These are phyloP conservation scores for Trogon surrucura DNA, from an alignment of 2,113 vertebrate species.

Conservation along the genomic window DNA sequence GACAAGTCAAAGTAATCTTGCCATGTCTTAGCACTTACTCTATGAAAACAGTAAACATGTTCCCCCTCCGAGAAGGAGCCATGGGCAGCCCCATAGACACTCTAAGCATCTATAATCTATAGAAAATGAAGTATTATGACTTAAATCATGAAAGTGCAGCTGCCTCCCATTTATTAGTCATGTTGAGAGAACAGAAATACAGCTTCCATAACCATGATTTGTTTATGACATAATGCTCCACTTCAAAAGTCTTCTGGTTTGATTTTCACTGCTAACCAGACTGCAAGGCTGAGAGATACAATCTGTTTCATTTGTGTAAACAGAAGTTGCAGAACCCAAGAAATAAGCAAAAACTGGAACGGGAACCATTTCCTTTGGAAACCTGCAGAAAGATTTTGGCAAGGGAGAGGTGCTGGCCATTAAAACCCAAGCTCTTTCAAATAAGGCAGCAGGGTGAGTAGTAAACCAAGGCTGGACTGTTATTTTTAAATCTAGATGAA, in stretches of 20 bases:
- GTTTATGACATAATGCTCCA: not conserved
- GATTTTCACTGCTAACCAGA: not conserved
- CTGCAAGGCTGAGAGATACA: not conserved
- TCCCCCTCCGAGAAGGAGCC: not conserved
- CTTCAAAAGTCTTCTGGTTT: not conserved
- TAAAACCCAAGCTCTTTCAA: not conserved
- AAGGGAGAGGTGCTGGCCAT: not conserved
- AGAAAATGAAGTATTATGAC: not conserved
- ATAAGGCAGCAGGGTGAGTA: not conserved
- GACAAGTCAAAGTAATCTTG: not conserved
- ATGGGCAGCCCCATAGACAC: not conserved
- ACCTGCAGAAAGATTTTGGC: not conserved
- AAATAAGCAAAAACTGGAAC: not conserved
- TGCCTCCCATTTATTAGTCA: not conserved
- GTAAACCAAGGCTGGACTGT: not conserved
- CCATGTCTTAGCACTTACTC: fast-evolving
- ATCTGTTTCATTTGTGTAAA: not conserved
- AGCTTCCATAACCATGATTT: not conserved
- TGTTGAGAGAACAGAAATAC: not conserved
- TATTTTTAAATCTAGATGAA: not conserved
- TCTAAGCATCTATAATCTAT: not conserved
- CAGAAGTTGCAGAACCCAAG: not conserved
- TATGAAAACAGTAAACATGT: not conserved
- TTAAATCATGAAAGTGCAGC: not conserved
- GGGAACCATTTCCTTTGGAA: not conserved